Base-by-base conservation (phyloP, 1,140 invertebrate genomes). In the Dysdera silvatica region DNA sequence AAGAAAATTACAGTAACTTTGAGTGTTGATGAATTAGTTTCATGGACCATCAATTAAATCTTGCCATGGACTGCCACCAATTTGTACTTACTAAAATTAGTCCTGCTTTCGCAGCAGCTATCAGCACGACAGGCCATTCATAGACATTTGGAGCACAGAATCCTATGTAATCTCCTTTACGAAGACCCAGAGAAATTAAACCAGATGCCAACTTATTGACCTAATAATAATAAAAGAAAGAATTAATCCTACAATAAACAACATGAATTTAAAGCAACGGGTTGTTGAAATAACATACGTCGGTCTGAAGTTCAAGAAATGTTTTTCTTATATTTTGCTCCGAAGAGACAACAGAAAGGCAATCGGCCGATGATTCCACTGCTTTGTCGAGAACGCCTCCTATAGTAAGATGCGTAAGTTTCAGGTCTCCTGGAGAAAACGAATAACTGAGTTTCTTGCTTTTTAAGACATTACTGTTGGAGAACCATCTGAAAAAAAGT, bases 71-170 rank as follows among this genome's bases (percentile, higher is more conserved):
- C n/a, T n/a, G n/a, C n/a, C n/a, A n/a, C n/a, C n/a, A 31, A 7
- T 12, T 29, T 10, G 8, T 43, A 57, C 41, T 29, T 57, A 57
- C 54, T 33, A 67, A 35, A 51, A 70, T 60, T 16, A 64, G 75
- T 0, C 95, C 95, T 12, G 85, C 84, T 67, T 91, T 84, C 0
- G 86, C 83, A 4, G 87, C 84, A 1, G 86, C 93, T 66, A 91
- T 79, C 69, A 87, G 81, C 0, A 84, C 79, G 0, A 95, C 70
- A 4, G 88, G 79, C 92, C 93, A 98, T 70, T 89, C 85, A 6
- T 84, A 71, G 26, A 81, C 80, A 76, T 97, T 98, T 0, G 92
- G 91, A 0, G 86, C 84, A 88, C 89, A 96, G 14, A 98, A 79
- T 0, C 87, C 94, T 3, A 99, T 69, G 7, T 87, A 74, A 37